phyloP scores from a whole-genome alignment of 2,888 invertebrate species.

The Salpingus planirostris region DNA sequence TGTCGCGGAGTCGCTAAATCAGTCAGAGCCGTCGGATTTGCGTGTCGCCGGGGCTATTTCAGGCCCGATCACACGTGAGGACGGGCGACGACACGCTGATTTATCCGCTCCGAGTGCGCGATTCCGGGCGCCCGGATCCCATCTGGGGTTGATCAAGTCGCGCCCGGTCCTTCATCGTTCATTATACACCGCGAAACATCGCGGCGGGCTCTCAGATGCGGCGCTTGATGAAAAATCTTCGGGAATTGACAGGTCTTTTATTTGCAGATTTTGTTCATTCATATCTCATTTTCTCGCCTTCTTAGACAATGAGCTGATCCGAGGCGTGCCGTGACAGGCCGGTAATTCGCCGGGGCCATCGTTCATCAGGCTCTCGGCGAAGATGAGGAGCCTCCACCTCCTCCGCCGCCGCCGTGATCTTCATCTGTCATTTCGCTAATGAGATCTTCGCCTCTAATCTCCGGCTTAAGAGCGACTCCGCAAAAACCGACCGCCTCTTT shows the following conservation, averaged over 20 bases:
- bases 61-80: no score
- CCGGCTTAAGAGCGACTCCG: slow-evolving; percentile 18
- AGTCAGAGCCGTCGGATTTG: no score
- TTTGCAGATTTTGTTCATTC: slow-evolving; percentile 42
- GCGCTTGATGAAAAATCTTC: slow-evolving; percentile 43
- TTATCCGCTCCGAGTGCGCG: no score
- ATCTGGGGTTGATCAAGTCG: slow-evolving; percentile 40
- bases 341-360: slow-evolving; percentile 38
- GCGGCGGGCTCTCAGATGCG: slow-evolving; percentile 40
- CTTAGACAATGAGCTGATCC: slow-evolving; percentile 36
- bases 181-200: slow-evolving; percentile 41
- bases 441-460: slow-evolving; percentile 36
- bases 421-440: slow-evolving; percentile 39
- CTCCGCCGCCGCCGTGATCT: slow-evolving; percentile 26
- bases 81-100: no score
- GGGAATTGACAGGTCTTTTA: slow-evolving; percentile 43
- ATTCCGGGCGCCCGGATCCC: no score
- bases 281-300: slow-evolving; percentile 41
- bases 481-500: no score
- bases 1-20: no score
- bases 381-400: no score
- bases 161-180: slow-evolving; percentile 39
- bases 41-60: no score
- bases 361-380: slow-evolving; percentile 39
- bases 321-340: slow-evolving; percentile 33